Evolutionary conservation across 2,888 invertebrate genomes (phyloP).

Genomic region (Parelbella ahira): DNA sequence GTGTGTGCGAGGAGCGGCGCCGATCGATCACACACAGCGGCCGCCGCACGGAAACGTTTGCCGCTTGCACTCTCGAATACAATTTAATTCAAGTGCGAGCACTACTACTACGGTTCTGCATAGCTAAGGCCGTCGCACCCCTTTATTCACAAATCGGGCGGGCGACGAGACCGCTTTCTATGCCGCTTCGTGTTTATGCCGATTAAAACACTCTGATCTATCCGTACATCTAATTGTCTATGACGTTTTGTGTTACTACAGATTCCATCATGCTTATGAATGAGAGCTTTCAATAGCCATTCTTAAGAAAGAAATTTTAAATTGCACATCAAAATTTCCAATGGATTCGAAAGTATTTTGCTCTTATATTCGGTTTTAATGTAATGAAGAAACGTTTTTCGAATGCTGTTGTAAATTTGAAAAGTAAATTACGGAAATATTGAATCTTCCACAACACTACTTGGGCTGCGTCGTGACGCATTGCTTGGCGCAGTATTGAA

Average conservation of each 20-base stretch:
- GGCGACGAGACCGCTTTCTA: conserved; percentile 8
- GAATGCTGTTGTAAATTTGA: too few relatives aligned
- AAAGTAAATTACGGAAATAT: too few relatives aligned
- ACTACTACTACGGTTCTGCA: conserved; percentile 24
- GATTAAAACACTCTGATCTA: neutral
- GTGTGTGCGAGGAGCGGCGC: conserved; percentile 42
- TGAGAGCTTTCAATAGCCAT: too few relatives aligned
- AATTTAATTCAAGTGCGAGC: conserved; percentile 37
- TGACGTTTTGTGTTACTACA: neutral
- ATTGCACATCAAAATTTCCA: too few relatives aligned
- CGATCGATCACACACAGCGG: conserved; percentile 50
- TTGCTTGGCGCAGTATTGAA: too few relatives aligned
- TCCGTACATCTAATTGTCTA: neutral
- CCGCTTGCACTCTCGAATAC: conserved; percentile 39
- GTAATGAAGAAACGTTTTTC: too few relatives aligned
- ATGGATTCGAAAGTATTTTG: too few relatives aligned
- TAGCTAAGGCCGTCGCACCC: conserved; percentile 16
- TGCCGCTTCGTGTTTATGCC: conserved; percentile 10
- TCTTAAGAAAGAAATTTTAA: too few relatives aligned
- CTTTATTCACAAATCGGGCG: conserved; percentile 13
- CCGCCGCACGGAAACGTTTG: conserved; percentile 31
- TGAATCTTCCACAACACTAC: too few relatives aligned
- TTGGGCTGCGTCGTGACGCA: too few relatives aligned
- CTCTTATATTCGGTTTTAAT: too few relatives aligned
- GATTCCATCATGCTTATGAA: too few relatives aligned